A percentile compares a stretch with the other conserved stretches of the same genome.
Conservation (phyloP, 1,140 invertebrate genomes). For the Anthonomus grandis region DNA sequence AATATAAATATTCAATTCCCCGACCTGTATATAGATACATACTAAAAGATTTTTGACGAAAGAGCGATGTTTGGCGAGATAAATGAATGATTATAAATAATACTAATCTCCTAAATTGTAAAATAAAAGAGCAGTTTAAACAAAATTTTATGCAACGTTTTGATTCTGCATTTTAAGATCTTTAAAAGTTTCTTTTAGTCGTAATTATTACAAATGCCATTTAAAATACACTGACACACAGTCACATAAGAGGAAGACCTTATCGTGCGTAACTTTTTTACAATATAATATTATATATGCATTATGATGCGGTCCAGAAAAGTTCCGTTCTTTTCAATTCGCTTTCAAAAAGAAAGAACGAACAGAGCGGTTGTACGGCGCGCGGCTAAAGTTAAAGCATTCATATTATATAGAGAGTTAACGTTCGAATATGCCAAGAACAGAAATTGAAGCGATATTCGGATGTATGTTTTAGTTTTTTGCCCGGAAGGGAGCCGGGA, state of each 20-base stretch:
- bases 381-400: conserved; percentile 46
- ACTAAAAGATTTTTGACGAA: too few species aligned
- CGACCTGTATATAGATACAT: too few species aligned
- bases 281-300: conserved; percentile 50
- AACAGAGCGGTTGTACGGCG: conserved; percentile 38
- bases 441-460: conserved; percentile 49
- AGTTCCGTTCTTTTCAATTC: conserved; percentile 21
- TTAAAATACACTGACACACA: conserved; percentile 3
- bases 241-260: conserved; percentile 18
- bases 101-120: too few species aligned
- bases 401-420: conserved; percentile 50
- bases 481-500: conserved; percentile 12
- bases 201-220: neutral
- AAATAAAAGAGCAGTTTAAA: too few species aligned
- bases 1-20: too few species aligned
- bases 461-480: conserved; percentile 48
- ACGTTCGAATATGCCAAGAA: conserved; percentile 48
- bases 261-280: conserved; percentile 41
- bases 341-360: conserved; percentile 32
- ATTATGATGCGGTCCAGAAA: conserved; percentile 45
- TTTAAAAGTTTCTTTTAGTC: too few species aligned
- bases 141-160: too few species aligned
- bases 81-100: too few species aligned
- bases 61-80: too few species aligned
- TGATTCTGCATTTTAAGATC: too few species aligned